Percentiles rank a stretch among this genome's conserved stretches.
Conservation (phyloP, 2,888 invertebrate species). For the Xestoiulus laeticollis region DNA sequence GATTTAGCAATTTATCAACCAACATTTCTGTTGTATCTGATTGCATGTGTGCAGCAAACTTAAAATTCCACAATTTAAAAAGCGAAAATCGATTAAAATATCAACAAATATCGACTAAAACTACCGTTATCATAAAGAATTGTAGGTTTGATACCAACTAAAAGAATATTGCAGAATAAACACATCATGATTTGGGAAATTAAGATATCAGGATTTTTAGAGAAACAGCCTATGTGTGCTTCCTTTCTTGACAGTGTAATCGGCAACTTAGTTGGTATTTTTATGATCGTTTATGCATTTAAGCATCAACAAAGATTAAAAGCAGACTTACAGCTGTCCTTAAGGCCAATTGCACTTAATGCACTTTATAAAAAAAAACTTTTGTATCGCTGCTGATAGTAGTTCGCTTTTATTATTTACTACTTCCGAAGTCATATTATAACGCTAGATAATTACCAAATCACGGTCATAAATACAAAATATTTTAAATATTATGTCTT, state of each 20-base stretch:
- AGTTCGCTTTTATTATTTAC: too few species aligned
- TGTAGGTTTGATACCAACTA: not conserved
- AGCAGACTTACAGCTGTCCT: conserved; percentile 14
- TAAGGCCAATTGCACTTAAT: too few species aligned
- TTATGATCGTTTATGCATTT: not conserved
- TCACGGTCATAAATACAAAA: too few species aligned
- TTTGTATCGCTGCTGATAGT: too few species aligned
- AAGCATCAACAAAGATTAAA: not conserved
- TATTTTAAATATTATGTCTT: too few species aligned
- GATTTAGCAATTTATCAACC: too few species aligned
- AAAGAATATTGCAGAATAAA: not conserved
- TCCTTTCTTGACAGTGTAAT: not conserved
- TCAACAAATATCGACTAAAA: not conserved
- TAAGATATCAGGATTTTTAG: not conserved
- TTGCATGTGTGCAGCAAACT: not conserved
- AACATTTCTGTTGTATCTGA: too few species aligned
- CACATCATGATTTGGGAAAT: not conserved
- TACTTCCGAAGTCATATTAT: too few species aligned
- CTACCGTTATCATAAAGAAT: not conserved
- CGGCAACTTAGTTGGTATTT: not conserved
- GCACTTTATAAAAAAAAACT: too few species aligned
- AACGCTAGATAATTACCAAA: too few species aligned
- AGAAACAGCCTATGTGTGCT: not conserved
- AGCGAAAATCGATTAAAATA: not conserved
- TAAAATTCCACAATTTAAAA: not conserved